phyloP scores from a whole-genome alignment of 2,888 invertebrate species.

The Tenodera sinensis region DNA sequence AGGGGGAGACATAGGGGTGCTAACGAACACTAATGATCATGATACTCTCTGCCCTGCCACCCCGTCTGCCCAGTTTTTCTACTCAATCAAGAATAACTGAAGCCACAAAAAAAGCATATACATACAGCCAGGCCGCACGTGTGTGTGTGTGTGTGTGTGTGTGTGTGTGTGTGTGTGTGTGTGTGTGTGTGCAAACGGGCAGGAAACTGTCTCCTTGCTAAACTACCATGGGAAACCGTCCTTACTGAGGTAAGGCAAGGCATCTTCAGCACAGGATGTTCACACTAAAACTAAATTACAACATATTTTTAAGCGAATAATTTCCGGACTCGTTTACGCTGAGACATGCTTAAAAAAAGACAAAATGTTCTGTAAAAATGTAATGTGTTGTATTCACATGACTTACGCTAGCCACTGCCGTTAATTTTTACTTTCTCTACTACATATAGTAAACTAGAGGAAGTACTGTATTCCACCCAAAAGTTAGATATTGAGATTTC shows the following conservation, averaged over 20 bases:
- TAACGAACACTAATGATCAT: constrained; percentile 3
- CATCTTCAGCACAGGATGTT: neutral
- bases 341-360: too few species aligned
- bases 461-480: too few species aligned
- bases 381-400: too few species aligned
- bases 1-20: constrained; percentile 2
- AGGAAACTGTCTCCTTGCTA: too few species aligned
- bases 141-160: neutral
- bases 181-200: neutral
- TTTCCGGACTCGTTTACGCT: too few species aligned
- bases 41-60: neutral
- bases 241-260: neutral
- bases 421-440: too few species aligned
- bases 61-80: neutral
- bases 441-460: too few species aligned
- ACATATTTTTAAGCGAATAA: too few species aligned
- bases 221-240: neutral
- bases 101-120: neutral
- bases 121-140: neutral
- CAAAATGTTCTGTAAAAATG: too few species aligned
- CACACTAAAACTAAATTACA: neutral
- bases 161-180: neutral
- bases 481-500: too few species aligned
- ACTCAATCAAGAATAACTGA: neutral
- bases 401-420: too few species aligned